These are phyloP conservation scores for Hemitrygon akajei DNA, from an alignment of 2,797 vertebrate species.

Conservation along the genomic window DNA sequence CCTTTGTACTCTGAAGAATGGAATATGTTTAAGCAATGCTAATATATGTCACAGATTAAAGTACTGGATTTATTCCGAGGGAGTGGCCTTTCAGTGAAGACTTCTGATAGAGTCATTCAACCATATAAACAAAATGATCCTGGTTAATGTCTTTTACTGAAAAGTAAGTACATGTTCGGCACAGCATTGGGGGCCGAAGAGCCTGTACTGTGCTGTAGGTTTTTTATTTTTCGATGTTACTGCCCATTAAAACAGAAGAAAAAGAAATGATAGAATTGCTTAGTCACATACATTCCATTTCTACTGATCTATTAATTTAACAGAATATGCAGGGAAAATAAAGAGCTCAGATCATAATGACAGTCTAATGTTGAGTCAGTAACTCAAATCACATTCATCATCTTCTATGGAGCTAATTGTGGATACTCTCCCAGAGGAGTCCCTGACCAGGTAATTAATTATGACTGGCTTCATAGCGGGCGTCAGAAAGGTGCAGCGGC, in stretches of 20 bases:
- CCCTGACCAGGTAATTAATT: not conserved
- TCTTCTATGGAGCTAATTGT: not conserved
- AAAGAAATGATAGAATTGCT: not conserved
- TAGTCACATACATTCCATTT: not conserved
- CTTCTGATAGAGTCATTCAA: not conserved
- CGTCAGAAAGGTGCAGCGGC: not conserved
- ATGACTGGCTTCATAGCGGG: not conserved
- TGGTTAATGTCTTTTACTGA: conserved; percentile 2
- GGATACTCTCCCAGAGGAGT: not conserved
- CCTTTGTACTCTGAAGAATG: not conserved
- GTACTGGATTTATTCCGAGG: not conserved
- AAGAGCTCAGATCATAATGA: not conserved
- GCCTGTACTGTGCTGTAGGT: too few species aligned
- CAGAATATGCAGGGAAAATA: not conserved
- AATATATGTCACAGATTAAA: not conserved
- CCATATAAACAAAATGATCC: not conserved
- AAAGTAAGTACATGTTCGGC: too few species aligned
- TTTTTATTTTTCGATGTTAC: too few species aligned
- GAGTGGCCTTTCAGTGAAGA: not conserved
- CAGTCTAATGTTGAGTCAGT: not conserved
- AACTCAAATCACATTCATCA: not conserved
- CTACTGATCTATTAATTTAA: not conserved
- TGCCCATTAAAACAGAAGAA: not conserved
- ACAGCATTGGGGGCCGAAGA: too few species aligned
- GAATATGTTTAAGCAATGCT: not conserved